phyloP scores from a whole-genome alignment of 64 coral and sea anemone species.

The Actinia tenebrosa region DNA sequence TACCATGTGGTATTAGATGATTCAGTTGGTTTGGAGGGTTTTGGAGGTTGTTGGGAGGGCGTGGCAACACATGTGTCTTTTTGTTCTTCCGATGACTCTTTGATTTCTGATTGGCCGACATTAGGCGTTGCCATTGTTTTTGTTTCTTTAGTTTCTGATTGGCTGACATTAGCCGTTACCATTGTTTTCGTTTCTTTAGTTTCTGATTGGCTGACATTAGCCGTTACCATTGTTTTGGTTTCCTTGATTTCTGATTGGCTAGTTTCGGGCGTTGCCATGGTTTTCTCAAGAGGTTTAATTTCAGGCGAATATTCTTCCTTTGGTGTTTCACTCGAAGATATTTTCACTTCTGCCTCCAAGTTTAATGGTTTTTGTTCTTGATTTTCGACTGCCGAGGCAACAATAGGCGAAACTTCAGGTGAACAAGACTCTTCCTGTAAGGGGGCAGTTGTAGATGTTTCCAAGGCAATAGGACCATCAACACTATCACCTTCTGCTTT shows the following conservation, averaged over 20 bases:
- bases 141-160: too few relatives aligned
- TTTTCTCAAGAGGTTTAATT: neutral
- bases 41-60: neutral
- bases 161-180: too few relatives aligned
- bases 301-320: neutral
- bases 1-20: neutral
- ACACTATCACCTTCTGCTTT: neutral
- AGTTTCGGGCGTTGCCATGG: neutral
- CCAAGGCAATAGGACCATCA: neutral
- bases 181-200: too few relatives aligned
- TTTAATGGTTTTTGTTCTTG: neutral
- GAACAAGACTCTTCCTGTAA: neutral
- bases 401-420: neutral
- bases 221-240: too few relatives aligned
- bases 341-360: neutral
- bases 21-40: neutral
- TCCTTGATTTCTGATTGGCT: neutral
- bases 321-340: neutral
- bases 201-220: too few relatives aligned
- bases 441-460: neutral
- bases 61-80: neutral
- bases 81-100: neutral
- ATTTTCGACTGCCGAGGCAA: neutral
- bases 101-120: neutral
- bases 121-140: neutral